Evolutionary conservation across 2,113 vertebrate genomes (phyloP), one percentile per base, ranked within the genome.

Genomic region (Esox niger): DNA sequence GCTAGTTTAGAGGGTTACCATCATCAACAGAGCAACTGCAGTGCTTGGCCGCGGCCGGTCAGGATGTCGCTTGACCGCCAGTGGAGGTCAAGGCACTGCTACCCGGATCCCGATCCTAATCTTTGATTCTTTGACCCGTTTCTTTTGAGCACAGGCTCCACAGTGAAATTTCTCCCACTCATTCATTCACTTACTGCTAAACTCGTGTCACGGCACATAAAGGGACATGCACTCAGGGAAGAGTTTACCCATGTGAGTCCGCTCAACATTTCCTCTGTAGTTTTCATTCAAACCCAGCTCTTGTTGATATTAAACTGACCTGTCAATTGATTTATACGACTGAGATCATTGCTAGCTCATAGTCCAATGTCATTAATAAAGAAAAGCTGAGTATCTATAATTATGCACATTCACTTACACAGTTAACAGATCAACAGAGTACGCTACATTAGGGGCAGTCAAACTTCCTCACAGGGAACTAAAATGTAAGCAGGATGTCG

Each of bases 101-200:
- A 89, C 88, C 88, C 84, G 84, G 79, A 73, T 77, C 78, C 79
- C 78, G 88, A 87, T 83, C 69, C 30, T 31, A 66, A 32, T 84
- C 85, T 88, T 86, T 85, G 80, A 84, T 83, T 79, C 82, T 74
- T 62, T 76, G 72, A 88, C 87, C 85, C 82, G 83, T 86, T 88
- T 38, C 38, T 80, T 63, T 63, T 74, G 75, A 86, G 86, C 86
- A 9, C 30, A 58, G 11, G 82, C 81, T 89, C 79, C 87, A 87
- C 87, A 89, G 87, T 89, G 83, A 83, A 75, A 66, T 49, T 72
- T 72, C 54, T 33, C 43, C 58, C 7, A 26, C 15, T 38, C 26
- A 33, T n/a, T 30, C 47, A 56, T 23, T 15, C 46, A 21, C 27
- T 56, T 33, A 47, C 69, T 30, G 23, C 23, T 10, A 56, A 29